A percentile compares a stretch with the other conserved stretches of the same genome.
phyloP scores from a whole-genome alignment of 1,140 invertebrate genomes.

The Triops cancriformis region DNA sequence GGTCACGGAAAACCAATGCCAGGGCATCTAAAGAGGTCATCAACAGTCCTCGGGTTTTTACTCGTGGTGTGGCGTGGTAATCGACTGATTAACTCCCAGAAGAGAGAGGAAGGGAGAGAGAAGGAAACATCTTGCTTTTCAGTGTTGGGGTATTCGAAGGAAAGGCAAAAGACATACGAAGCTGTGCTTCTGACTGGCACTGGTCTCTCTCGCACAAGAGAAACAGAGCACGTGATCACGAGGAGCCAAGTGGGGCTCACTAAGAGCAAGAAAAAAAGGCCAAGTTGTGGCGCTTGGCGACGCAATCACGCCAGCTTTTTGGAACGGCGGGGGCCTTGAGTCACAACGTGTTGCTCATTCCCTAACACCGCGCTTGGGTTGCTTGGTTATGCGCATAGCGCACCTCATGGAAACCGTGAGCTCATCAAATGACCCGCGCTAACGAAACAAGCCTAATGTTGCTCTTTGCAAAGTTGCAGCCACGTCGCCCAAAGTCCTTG shows the following conservation, averaged over 20 bases:
- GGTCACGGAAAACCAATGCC: neutral
- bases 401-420: neutral
- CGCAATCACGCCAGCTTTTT: too few relatives aligned
- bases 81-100: neutral
- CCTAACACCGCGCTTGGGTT: neutral
- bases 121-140: neutral
- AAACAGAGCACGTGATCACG: neutral
- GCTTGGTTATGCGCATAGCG: conserved; percentile 1
- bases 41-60: neutral
- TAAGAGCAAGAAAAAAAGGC: too few relatives aligned
- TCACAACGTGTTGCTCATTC: conserved; percentile 6
- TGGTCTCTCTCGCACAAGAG: neutral
- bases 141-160: too few relatives aligned
- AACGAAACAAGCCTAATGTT: neutral
- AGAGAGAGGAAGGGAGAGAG: neutral
- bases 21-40: conserved; percentile 3
- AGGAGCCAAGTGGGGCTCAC: neutral
- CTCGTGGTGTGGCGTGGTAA: neutral
- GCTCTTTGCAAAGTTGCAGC: too few relatives aligned
- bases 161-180: too few relatives aligned
- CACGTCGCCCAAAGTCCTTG: neutral
- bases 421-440: neutral
- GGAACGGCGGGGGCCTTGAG: neutral
- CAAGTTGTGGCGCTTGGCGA: too few relatives aligned
- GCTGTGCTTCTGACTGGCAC: neutral